Conservation (phyloP, 2,113 vertebrate species). For the Etheostoma spectabile region DNA sequence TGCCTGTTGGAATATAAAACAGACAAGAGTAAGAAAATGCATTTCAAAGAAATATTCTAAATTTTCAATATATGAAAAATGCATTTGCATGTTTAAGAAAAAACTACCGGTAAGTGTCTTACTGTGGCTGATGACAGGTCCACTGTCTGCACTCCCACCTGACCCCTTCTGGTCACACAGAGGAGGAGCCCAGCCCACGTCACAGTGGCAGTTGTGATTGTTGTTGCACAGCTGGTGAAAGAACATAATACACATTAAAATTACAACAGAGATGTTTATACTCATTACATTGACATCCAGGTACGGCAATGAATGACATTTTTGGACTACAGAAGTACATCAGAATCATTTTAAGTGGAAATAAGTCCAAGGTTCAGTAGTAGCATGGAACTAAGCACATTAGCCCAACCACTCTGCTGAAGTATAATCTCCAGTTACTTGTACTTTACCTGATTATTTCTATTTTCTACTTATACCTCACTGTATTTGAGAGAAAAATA, state of each 20-base stretch:
- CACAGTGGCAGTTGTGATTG: constrained; percentile 95
- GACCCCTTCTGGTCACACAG: constrained; percentile 87
- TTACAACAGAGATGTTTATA: not conserved
- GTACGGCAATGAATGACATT: not conserved
- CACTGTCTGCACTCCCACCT: constrained; percentile 95
- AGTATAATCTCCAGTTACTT: not conserved
- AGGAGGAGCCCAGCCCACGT: constrained; percentile 91
- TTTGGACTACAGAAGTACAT: not conserved
- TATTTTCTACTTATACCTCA: not conserved
- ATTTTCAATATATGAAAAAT: not conserved
- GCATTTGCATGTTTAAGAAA: not conserved
- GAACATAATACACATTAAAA: not conserved
- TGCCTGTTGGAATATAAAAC: constrained; percentile 49
- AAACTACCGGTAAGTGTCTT: constrained; percentile 43
- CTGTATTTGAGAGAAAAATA: not conserved
- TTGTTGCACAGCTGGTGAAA: constrained; percentile 93
- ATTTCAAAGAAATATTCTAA: not conserved
- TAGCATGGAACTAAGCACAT: not conserved
- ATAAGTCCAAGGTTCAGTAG: not conserved
- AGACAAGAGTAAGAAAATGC: not conserved
- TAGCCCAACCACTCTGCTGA: no score
- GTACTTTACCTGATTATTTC: not conserved
- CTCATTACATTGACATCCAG: not conserved
- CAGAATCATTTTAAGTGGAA: not conserved
- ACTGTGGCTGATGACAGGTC: constrained; percentile 84